These are phyloP conservation scores for Chloebia gouldiae DNA, from an alignment of 2,113 vertebrate species.

Conservation along the genomic window DNA sequence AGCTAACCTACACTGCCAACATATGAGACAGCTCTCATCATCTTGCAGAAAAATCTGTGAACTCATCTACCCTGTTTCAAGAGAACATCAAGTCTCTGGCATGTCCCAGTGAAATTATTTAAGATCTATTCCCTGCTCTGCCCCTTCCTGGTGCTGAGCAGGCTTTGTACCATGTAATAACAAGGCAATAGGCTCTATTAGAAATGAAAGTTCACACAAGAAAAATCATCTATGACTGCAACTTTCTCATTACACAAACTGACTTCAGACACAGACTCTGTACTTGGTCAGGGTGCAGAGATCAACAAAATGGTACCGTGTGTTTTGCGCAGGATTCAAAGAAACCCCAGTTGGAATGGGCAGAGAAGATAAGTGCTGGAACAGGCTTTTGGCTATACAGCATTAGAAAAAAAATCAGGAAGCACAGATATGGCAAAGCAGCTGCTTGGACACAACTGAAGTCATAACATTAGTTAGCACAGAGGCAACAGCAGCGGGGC, in stretches of 20 bases:
- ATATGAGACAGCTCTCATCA: rapidly evolving
- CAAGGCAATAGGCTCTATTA: background rate
- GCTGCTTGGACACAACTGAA: background rate
- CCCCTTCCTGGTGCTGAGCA: background rate
- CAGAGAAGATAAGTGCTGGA: background rate
- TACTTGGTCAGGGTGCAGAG: background rate
- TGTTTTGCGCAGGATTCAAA: background rate
- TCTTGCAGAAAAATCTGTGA: background rate
- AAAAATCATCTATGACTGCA: background rate
- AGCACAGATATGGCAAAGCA: background rate
- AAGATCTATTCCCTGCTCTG: background rate
- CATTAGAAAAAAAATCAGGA: background rate
- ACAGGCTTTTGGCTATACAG: background rate
- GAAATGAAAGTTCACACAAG: background rate
- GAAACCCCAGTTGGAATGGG: background rate
- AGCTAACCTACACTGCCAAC: background rate
- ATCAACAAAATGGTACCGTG: background rate
- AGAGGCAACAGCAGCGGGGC: rapidly evolving
- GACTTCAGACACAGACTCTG: background rate
- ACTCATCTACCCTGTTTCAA: background rate
- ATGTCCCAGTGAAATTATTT: background rate
- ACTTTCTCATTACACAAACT: background rate
- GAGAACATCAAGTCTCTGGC: background rate
- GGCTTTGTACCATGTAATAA: background rate
- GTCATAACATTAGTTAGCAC: rapidly evolving